A percentile compares a stretch with the other conserved stretches of the same genome.
Conservation (phyloP, 2,797 vertebrate genomes). For the Labroides dimidiatus region DNA sequence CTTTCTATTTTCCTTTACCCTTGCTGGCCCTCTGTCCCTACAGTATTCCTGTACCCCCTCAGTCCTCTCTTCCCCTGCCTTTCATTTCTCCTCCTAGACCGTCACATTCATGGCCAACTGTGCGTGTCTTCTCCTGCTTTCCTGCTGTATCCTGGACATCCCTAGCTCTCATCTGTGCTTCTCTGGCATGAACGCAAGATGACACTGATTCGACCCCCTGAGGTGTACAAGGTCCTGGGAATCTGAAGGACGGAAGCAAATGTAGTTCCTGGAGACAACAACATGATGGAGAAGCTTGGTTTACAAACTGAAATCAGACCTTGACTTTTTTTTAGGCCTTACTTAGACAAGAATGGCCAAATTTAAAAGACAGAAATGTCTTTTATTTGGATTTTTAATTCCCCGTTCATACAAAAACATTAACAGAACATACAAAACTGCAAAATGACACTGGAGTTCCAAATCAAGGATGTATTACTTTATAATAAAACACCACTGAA, state of each 20-base stretch:
- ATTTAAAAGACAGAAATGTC: too few species aligned
- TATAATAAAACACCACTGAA: too few species aligned
- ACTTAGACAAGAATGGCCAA: too few species aligned
- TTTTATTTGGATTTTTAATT: too few species aligned
- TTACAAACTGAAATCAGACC: neutral
- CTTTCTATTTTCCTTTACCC: slow-evolving; percentile 33
- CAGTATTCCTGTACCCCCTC: slow-evolving; percentile 37
- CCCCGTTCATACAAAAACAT: too few species aligned
- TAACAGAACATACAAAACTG: too few species aligned
- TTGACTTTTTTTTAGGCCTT: neutral
- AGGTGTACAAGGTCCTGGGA: slow-evolving; percentile 34
- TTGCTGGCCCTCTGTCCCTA: slow-evolving; percentile 23
- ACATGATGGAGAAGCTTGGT: neutral
- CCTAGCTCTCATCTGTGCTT: slow-evolving; percentile 60
- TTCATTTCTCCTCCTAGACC: slow-evolving; percentile 35
- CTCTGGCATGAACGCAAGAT: slow-evolving; percentile 60
- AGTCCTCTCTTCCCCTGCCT: slow-evolving; percentile 21
- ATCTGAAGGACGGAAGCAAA: slow-evolving; percentile 18
- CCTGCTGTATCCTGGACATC: slow-evolving; percentile 29
- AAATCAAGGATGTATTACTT: too few species aligned
- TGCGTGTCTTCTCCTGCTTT: slow-evolving; percentile 36
- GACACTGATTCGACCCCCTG: slow-evolving; percentile 40
- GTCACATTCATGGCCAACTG: slow-evolving; percentile 51
- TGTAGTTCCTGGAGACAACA: slow-evolving; percentile 1
- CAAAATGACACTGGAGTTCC: too few species aligned